Evolutionary conservation across 2,797 vertebrate genomes (phyloP), one percentile per base, ranked within the genome.

Genomic region (Oceanodroma leucorhoa): DNA sequence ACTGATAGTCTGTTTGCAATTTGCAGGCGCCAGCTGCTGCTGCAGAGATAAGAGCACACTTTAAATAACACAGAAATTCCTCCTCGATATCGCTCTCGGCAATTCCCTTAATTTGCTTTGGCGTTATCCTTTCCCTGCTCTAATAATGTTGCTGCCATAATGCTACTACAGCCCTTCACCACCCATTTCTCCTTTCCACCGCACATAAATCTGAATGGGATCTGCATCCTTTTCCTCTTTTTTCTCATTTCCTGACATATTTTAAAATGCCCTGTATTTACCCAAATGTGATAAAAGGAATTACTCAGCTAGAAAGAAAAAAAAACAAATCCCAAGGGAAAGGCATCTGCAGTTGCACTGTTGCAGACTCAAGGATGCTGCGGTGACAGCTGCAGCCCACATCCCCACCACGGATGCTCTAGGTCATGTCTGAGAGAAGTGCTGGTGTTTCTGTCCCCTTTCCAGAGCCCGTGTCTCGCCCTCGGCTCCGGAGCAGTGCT

Each of bases 81-180:
- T 88, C 41, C 62, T 24, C 5, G 0, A 5, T 6, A 9, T 3
- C 2, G 12, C 69, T 45, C 36, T 27, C 2, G 6, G 78, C 79
- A 72, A 5, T n/a, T 69, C 62, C 82, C 30, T 79, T 58, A 2
- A 34, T 87, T 50, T 9, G 5, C n/a, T 77, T 32, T 34, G 51
- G 7, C 6, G 0, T 43, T 7, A 7, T 17, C 38, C 26, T 22
- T 23, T 16, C 71, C 36, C 54, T 45, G 45, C 67, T 12, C 0
- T 45, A 27, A 11, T 40, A 12, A 8, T 0, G 0, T 11, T 18
- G 1, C 0, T 19, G 53, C n/a, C 53, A 3, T 30, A 40, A 60
- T 17, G 58, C 29, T 40, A 36, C 80, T 45, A 0, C 88, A 83
- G 73, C 69, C 61, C 45, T 38, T 43, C 20, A 3, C 38, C 61